Conservation (phyloP, 1,140 invertebrate species). For the Riptortus pedestris region DNA sequence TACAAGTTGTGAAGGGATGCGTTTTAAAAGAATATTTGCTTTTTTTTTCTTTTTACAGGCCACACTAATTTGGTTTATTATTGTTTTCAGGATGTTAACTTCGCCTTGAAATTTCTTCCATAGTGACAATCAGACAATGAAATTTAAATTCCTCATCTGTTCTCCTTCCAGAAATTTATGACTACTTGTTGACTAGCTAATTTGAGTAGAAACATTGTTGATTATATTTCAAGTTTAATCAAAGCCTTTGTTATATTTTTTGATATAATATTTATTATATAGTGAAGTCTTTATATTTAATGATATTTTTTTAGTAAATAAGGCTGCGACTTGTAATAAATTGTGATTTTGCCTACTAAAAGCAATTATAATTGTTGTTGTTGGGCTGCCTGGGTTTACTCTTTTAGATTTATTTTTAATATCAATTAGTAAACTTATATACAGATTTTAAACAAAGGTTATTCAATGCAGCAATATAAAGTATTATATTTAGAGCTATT, state of each 20-base stretch:
- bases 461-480: background rate
- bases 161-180: constrained; percentile 15
- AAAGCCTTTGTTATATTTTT: constrained; percentile 24
- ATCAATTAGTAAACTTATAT: background rate
- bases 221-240: constrained; percentile 15
- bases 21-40: too few relatives aligned
- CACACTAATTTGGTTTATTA: too few relatives aligned
- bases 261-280: constrained; percentile 13
- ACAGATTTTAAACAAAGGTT: background rate
- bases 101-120: constrained; percentile 17
- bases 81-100: constrained; percentile 23
- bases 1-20: too few relatives aligned
- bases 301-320: constrained; percentile 23
- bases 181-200: constrained; percentile 10
- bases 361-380: background rate
- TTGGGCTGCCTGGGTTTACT: background rate
- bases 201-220: constrained; percentile 9
- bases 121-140: constrained; percentile 16
- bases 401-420: background rate
- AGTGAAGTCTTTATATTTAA: constrained; percentile 6
- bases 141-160: constrained; percentile 13
- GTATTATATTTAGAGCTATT: constrained; percentile 16
- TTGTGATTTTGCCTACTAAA: constrained; percentile 18
- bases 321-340: constrained; percentile 1
- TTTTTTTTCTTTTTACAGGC: too few relatives aligned